Evolutionary conservation across 1,140 invertebrate species (phyloP).

Genomic region (Drosophila virilis): DNA sequence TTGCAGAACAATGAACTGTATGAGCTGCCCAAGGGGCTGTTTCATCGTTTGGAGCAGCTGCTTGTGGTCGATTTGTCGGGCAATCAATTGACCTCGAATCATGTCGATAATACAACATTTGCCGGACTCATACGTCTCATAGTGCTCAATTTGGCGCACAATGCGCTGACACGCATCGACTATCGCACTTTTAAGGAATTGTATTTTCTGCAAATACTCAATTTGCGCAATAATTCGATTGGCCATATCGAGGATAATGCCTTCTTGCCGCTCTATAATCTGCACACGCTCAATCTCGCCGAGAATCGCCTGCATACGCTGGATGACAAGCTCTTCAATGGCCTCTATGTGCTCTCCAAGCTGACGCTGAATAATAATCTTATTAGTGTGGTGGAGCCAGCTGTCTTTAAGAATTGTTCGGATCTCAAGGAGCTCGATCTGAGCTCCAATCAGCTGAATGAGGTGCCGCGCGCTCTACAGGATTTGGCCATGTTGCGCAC

Average conservation of each 20-base stretch:
- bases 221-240: slow-evolving; percentile 94
- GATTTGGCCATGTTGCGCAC: slow-evolving; percentile 93
- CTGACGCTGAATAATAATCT: slow-evolving; percentile 93
- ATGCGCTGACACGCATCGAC: slow-evolving; percentile 92
- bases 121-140: slow-evolving; percentile 92
- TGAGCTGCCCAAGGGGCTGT: slow-evolving; percentile 91
- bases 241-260: slow-evolving; percentile 94
- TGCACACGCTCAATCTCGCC: slow-evolving; percentile 93
- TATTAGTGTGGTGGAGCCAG: slow-evolving; percentile 90
- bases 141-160: slow-evolving; percentile 93
- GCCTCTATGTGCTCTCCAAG: slow-evolving; percentile 92
- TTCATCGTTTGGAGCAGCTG: slow-evolving; percentile 92
- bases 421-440: slow-evolving; percentile 95
- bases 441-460: slow-evolving; percentile 92
- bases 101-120: slow-evolving; percentile 93
- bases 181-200: slow-evolving; percentile 94
- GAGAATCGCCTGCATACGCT: slow-evolving; percentile 93
- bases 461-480: slow-evolving; percentile 92
- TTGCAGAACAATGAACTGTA: slow-evolving; percentile 92
- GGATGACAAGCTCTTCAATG: slow-evolving; percentile 92
- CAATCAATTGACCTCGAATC: slow-evolving; percentile 93
- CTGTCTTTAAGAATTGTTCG: slow-evolving; percentile 95
- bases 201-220: slow-evolving; percentile 93
- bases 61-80: slow-evolving; percentile 93
- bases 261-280: slow-evolving; percentile 93